Percentiles rank a stretch among this genome's conserved stretches.
These are phyloP conservation scores for Acronicta psi DNA, from an alignment of 2,888 invertebrate species.

Conservation along the genomic window DNA sequence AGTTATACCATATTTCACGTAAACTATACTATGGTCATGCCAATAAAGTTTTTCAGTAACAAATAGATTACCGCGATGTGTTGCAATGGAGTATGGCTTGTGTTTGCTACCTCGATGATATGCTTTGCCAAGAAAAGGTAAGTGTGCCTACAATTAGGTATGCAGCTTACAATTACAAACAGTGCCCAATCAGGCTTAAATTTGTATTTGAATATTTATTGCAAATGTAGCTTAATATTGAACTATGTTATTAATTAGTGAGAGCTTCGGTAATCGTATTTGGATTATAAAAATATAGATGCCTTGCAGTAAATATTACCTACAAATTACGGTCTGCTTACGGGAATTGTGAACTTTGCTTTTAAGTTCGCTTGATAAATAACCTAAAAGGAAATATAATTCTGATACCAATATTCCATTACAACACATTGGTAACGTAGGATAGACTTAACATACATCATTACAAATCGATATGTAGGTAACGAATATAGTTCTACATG, in stretches of 20 bases:
- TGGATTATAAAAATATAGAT: constrained; percentile 4
- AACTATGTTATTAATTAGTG: background rate
- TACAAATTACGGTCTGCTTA: constrained; percentile 49
- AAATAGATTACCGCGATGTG: constrained; percentile 77
- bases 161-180: constrained; percentile 58
- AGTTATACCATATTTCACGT: too few species aligned
- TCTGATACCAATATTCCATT: constrained; percentile 83
- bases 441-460: constrained; percentile 60
- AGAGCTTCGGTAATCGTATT: background rate
- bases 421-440: constrained; percentile 82
- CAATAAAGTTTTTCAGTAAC: constrained; percentile 66
- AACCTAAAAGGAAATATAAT: constrained; percentile 57
- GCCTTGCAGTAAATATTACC: constrained; percentile 57
- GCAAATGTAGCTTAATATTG: constrained; percentile 20
- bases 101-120: constrained; percentile 75
- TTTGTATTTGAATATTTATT: constrained; percentile 46
- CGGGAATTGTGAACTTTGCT: constrained; percentile 61
- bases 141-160: constrained; percentile 75
- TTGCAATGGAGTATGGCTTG: constrained; percentile 88
- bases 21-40: too few species aligned
- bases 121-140: constrained; percentile 78
- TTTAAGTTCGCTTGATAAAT: constrained; percentile 62
- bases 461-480: constrained; percentile 66
- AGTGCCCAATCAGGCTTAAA: constrained; percentile 35
- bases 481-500: constrained; percentile 67